Evolutionary conservation across 2,113 vertebrate genomes (phyloP).

Genomic region (Centropus unirufus): DNA sequence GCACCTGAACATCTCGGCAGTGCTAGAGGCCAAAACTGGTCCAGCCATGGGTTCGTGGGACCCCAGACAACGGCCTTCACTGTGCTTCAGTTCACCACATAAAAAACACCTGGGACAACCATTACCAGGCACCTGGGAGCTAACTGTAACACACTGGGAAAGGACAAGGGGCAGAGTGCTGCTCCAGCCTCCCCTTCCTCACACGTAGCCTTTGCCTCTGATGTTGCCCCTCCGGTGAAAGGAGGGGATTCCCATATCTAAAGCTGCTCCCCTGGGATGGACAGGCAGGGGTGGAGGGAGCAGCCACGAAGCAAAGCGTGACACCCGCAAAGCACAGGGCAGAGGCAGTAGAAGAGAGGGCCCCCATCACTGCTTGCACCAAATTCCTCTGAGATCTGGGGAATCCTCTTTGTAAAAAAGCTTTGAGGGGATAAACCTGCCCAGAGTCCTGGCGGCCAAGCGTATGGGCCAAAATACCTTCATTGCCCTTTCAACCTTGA

Average conservation of each 20-base stretch:
- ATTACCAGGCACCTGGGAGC: fast-evolving
- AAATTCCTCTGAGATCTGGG: not conserved
- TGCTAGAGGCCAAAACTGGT: not conserved
- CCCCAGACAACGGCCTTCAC: not conserved
- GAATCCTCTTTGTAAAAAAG: not conserved
- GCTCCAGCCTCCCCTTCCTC: not conserved
- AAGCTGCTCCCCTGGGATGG: not conserved
- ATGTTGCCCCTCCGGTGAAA: not conserved
- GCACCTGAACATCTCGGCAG: not conserved
- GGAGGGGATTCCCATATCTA: not conserved
- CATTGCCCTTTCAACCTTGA: not conserved
- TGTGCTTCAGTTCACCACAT: not conserved
- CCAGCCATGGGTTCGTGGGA: not conserved
- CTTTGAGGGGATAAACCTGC: not conserved
- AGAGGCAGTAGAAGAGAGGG: not conserved
- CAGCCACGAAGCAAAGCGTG: not conserved
- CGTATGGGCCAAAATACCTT: not conserved
- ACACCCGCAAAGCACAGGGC: not conserved
- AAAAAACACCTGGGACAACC: not conserved
- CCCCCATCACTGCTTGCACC: not conserved
- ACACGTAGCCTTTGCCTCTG: not conserved
- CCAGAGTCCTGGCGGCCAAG: not conserved
- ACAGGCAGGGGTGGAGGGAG: not conserved
- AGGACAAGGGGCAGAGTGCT: not conserved
- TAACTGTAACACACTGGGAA: not conserved